Evolutionary conservation across 2,113 vertebrate species (phyloP).

Genomic region (Callospermophilus lateralis): DNA sequence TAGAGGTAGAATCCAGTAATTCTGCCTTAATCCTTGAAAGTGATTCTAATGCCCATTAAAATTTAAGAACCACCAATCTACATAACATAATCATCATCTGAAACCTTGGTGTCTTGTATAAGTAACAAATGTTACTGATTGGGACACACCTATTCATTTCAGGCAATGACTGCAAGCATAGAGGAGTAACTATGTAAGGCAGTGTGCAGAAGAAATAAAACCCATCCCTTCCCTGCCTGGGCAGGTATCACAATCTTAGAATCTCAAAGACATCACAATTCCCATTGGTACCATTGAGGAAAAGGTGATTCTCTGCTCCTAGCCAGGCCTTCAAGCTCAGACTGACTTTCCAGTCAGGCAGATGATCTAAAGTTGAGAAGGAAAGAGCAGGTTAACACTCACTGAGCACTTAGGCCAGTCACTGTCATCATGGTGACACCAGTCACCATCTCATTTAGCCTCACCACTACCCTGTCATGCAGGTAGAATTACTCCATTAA

Average conservation of each 20-base stretch:
- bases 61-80: background rate
- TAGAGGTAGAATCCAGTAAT: accelerated
- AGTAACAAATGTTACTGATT: background rate
- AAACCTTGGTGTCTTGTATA: background rate
- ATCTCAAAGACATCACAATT: background rate
- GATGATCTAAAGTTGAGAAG: background rate
- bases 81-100: background rate
- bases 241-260: background rate
- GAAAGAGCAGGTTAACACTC: too few species aligned
- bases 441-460: background rate
- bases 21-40: background rate
- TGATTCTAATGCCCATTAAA: background rate
- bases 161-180: too few species aligned
- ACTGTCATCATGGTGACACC: background rate
- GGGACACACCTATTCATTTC: background rate
- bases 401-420: background rate
- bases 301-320: background rate
- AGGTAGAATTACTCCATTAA: too few species aligned
- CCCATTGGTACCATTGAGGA: background rate
- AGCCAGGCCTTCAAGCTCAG: background rate
- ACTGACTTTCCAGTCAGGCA: background rate
- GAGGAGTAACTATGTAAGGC: background rate
- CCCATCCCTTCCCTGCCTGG: background rate
- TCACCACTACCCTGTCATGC: background rate
- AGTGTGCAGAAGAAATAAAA: background rate